These are phyloP conservation scores for Drosophila maculinotata DNA, from an alignment of 2,888 invertebrate species.

Conservation along the genomic window DNA sequence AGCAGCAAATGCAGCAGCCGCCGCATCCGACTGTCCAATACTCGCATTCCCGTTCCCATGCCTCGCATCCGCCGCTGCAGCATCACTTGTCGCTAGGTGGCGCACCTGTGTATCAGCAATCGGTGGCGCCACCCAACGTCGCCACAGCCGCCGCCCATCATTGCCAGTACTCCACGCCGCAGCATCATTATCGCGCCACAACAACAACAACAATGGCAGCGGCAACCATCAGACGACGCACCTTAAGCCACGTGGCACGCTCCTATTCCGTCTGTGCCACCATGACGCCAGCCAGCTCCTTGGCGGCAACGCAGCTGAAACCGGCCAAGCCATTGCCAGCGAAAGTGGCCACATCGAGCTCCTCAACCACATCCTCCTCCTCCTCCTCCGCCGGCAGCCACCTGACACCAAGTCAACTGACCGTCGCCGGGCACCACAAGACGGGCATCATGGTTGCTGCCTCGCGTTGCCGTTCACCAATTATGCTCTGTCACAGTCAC, in stretches of 20 bases:
- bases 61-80: slow-evolving; percentile 73
- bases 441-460: slow-evolving; percentile 82
- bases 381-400: slow-evolving; percentile 22
- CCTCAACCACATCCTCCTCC: slow-evolving; percentile 18
- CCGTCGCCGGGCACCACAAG: slow-evolving; percentile 66
- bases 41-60: slow-evolving; percentile 25
- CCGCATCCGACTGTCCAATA: slow-evolving; percentile 51
- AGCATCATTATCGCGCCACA: slow-evolving; percentile 73
- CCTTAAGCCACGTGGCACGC: slow-evolving; percentile 80
- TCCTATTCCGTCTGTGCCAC: slow-evolving; percentile 81
- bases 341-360: slow-evolving; percentile 29
- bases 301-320: slow-evolving; percentile 32
- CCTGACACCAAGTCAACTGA: slow-evolving; percentile 52
- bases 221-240: slow-evolving; percentile 79
- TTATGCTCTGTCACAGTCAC: slow-evolving; percentile 94
- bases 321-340: slow-evolving; percentile 44
- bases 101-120: slow-evolving; percentile 57
- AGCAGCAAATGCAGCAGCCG: slow-evolving; percentile 51
- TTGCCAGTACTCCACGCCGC: slow-evolving; percentile 76
- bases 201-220: slow-evolving; percentile 62
- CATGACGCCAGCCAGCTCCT: slow-evolving; percentile 49
- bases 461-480: slow-evolving; percentile 89
- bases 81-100: slow-evolving; percentile 85
- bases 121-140: slow-evolving; percentile 23
- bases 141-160: slow-evolving; percentile 38